Conservation (phyloP, 2,888 invertebrate genomes). For the Mesochorus sp. region DNA sequence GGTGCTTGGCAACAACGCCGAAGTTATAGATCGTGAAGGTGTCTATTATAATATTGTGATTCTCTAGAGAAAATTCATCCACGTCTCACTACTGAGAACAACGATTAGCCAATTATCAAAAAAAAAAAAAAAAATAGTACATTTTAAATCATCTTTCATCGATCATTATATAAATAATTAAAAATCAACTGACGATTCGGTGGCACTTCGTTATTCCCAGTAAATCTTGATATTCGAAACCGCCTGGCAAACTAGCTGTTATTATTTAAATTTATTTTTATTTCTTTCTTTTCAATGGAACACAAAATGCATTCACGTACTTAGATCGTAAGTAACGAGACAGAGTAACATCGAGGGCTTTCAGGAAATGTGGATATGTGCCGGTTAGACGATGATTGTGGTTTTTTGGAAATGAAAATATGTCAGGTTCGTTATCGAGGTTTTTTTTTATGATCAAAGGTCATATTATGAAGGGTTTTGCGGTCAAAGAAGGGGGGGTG, state of each 20-base stretch:
- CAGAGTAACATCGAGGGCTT: slow-evolving; percentile 51
- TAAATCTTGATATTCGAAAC: slow-evolving; percentile 18
- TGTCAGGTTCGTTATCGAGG: background rate
- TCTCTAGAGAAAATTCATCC: slow-evolving; percentile 46
- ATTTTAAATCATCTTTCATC: too few species aligned
- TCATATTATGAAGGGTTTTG: slow-evolving; percentile 11
- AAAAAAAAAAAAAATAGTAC: background rate
- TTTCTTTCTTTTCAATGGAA: slow-evolving; percentile 31
- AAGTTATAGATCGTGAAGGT: slow-evolving; percentile 29
- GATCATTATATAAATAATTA: too few species aligned
- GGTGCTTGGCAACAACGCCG: slow-evolving; percentile 50
- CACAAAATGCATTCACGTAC: slow-evolving; percentile 59
- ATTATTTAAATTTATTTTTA: background rate
- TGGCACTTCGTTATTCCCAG: slow-evolving; percentile 33
- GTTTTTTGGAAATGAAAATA: slow-evolving; percentile 22
- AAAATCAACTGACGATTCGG: background rate
- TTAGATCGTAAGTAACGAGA: slow-evolving; percentile 48
- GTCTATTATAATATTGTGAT: slow-evolving; percentile 22
- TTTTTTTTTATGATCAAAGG: background rate
- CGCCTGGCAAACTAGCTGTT: slow-evolving; percentile 6
- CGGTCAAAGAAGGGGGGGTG: slow-evolving; percentile 17
- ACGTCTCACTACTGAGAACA: slow-evolving; percentile 43
- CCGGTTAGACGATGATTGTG: background rate
- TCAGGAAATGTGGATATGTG: slow-evolving; percentile 4
- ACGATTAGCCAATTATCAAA: background rate